A percentile compares a stretch with the other conserved stretches of the same genome.
Conservation (phyloP, 1,140 invertebrate genomes). For the Aporrectodea caliginosa region DNA sequence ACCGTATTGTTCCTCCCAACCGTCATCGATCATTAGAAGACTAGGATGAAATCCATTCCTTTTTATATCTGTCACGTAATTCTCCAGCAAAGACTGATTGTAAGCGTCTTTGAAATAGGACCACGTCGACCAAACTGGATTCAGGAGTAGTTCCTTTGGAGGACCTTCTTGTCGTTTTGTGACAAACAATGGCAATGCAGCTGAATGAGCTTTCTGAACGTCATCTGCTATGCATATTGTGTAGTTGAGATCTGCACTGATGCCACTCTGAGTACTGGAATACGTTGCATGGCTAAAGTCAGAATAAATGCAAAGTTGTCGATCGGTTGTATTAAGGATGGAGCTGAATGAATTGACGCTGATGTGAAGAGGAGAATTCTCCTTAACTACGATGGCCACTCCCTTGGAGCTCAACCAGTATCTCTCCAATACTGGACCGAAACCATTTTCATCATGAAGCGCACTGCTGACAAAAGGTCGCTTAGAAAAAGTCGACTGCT, state of each 20-base stretch:
- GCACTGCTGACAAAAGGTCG: slow-evolving; percentile 15
- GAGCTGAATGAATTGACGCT: slow-evolving; percentile 45
- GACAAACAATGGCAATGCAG: background rate
- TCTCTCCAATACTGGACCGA: slow-evolving; percentile 35
- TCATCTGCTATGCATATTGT: slow-evolving; percentile 10
- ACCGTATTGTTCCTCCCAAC: slow-evolving; percentile 82
- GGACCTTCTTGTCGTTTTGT: background rate
- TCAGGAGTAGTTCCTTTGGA: too few relatives aligned
- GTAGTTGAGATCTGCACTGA: background rate
- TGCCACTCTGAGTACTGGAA: background rate
- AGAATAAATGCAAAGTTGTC: slow-evolving; percentile 42
- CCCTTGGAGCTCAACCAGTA: slow-evolving; percentile 40
- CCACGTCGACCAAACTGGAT: slow-evolving; percentile 85
- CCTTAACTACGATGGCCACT: slow-evolving; percentile 45
- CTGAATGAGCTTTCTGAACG: background rate
- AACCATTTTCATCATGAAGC: background rate
- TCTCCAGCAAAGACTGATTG: slow-evolving; percentile 60
- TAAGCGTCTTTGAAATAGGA: slow-evolving; percentile 66
- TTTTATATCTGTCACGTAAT: slow-evolving; percentile 57
- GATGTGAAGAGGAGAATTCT: slow-evolving; percentile 45
- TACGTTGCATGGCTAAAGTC: too few relatives aligned
- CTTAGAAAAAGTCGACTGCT: background rate
- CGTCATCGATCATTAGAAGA: slow-evolving; percentile 83
- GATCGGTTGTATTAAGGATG: too few relatives aligned
- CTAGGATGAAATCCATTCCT: slow-evolving; percentile 69